Percentiles rank a stretch among this genome's conserved stretches.
phyloP scores from a whole-genome alignment of 2,113 vertebrate species.

The Elanoides forficatus region DNA sequence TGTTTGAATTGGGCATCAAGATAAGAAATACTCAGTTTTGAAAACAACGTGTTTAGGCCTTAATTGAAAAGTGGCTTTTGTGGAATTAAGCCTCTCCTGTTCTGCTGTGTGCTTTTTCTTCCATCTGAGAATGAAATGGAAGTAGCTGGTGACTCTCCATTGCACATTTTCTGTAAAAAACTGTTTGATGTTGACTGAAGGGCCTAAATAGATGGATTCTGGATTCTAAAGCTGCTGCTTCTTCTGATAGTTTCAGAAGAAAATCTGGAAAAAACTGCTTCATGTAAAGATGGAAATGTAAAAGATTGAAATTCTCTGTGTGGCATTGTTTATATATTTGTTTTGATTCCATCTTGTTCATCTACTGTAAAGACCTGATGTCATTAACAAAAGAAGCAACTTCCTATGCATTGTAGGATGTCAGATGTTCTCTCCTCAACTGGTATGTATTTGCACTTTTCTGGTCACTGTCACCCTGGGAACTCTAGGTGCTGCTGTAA shows the following conservation, averaged over 20 bases:
- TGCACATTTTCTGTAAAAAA: not conserved
- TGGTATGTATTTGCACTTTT: not conserved
- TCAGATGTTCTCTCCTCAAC: not conserved
- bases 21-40: not conserved
- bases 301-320: not conserved
- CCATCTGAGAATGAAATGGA: slow-evolving; percentile 19
- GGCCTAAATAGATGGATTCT: not conserved
- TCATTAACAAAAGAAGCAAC: not conserved
- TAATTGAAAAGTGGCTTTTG: not conserved
- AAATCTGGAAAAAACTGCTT: not conserved
- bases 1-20: not conserved
- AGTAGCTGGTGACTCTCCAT: not conserved
- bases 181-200: not conserved
- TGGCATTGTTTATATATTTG: not conserved
- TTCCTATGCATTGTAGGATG: not conserved
- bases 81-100: not conserved
- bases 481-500: not conserved
- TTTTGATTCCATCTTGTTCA: not conserved
- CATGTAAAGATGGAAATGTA: not conserved
- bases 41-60: not conserved
- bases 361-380: not conserved
- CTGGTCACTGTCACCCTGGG: not conserved
- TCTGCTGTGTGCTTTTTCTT: not conserved
- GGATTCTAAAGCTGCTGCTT: not conserved
- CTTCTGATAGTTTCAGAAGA: not conserved